A percentile compares a stretch with the other conserved stretches of the same genome.
These are phyloP conservation scores for Ahaetulla prasina DNA, from an alignment of 2,113 vertebrate species.

Conservation along the genomic window DNA sequence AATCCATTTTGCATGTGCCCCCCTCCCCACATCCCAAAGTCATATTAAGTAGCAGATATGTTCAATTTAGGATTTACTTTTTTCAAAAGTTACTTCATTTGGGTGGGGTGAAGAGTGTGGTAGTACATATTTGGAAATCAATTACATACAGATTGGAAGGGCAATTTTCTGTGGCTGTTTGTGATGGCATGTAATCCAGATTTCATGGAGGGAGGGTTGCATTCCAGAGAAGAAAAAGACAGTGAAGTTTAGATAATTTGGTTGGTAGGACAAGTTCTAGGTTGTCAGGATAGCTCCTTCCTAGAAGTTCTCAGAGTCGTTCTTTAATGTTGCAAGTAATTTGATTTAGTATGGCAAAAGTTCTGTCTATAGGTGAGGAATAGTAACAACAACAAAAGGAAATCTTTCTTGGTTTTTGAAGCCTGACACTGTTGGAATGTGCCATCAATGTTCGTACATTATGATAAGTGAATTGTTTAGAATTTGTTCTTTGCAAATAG, in stretches of 20 bases:
- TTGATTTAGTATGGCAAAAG: not conserved
- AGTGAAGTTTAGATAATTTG: not conserved
- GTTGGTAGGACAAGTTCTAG: not conserved
- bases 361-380: not conserved
- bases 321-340: not conserved
- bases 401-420: not conserved
- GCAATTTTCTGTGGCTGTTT: not conserved
- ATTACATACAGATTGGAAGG: not conserved
- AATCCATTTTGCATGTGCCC: too few relatives aligned
- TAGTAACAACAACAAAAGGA: not conserved
- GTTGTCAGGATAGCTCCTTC: not conserved
- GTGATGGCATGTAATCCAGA: not conserved
- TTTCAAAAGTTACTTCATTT: too few relatives aligned
- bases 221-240: too few relatives aligned
- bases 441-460: not conserved
- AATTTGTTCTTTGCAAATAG: not conserved
- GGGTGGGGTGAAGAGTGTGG: too few relatives aligned
- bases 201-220: not conserved
- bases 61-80: too few relatives aligned
- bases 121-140: too few relatives aligned
- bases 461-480: not conserved
- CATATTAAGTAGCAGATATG: too few relatives aligned
- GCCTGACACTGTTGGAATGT: not conserved
- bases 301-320: not conserved
- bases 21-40: too few relatives aligned